Evolutionary conservation across 2,888 invertebrate genomes (phyloP).

Genomic region (Lottia gigantea): DNA sequence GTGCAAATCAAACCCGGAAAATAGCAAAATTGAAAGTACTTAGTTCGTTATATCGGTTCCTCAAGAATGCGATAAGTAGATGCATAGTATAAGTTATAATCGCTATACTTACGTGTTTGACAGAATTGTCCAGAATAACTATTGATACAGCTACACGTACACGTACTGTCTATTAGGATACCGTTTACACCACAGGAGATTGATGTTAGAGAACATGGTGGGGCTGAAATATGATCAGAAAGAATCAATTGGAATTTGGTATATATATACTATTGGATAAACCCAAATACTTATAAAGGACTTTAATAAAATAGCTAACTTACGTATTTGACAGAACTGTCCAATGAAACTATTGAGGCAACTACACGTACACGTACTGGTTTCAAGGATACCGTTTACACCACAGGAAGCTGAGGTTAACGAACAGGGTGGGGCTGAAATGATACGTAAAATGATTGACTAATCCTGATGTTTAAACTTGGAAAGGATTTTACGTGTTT

Average conservation of each 20-base stretch:
- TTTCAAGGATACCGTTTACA: not conserved
- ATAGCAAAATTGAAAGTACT: too few relatives aligned
- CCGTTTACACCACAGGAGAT: not conserved
- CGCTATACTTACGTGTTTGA: not conserved
- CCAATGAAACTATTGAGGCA: not conserved
- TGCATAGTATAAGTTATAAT: too few relatives aligned
- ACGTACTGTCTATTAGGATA: not conserved
- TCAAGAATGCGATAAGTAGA: too few relatives aligned
- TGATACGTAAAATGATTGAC: too few relatives aligned
- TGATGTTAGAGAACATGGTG: not conserved
- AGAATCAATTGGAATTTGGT: not conserved
- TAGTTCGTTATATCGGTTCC: too few relatives aligned
- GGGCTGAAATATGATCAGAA: not conserved
- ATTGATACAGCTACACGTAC: not conserved
- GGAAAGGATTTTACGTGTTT: too few relatives aligned
- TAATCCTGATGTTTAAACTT: too few relatives aligned
- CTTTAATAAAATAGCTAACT: too few relatives aligned
- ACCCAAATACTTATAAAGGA: not conserved
- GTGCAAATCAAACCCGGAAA: too few relatives aligned
- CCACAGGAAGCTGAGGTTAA: not conserved
- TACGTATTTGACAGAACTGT: not conserved
- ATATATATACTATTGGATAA: not conserved
- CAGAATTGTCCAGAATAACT: not conserved
- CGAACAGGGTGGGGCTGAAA: not conserved
- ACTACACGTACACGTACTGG: not conserved